Conservation (phyloP, 2,113 vertebrate species). For the Galbula dea region DNA sequence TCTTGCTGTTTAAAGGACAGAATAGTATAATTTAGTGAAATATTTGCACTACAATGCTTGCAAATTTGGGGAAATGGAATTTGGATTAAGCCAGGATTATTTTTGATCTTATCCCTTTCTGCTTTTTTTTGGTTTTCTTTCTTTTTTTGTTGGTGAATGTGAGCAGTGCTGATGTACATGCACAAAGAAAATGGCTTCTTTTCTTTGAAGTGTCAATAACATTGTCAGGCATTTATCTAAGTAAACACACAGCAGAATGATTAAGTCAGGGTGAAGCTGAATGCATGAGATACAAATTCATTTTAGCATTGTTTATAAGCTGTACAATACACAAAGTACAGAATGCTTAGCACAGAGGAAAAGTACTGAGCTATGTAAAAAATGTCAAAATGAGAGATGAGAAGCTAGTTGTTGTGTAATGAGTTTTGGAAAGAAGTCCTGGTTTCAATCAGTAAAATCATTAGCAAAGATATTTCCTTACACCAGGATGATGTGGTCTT, state of each 20-base stretch:
- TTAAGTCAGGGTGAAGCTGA: slow-evolving; percentile 19
- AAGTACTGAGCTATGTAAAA: neutral
- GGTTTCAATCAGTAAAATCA: neutral
- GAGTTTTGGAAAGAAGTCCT: neutral
- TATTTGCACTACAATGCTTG: slow-evolving; percentile 38
- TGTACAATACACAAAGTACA: neutral
- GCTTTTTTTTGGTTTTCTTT: neutral
- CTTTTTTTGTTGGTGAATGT: neutral
- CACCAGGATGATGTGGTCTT: fast-evolving
- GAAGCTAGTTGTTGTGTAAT: neutral
- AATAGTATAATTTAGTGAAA: slow-evolving; percentile 13
- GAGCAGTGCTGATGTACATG: neutral
- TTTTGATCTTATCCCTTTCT: slow-evolving; percentile 26
- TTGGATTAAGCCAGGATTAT: slow-evolving; percentile 55
- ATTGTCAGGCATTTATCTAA: slow-evolving; percentile 54
- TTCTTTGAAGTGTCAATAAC: slow-evolving; percentile 51
- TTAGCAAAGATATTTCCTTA: neutral
- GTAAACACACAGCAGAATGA: slow-evolving; percentile 29
- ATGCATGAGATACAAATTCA: slow-evolving; percentile 42
- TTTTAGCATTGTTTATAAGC: slow-evolving; percentile 47
- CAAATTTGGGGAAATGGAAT: slow-evolving; percentile 41
- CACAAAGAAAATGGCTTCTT: slow-evolving; percentile 32
- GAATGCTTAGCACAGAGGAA: neutral
- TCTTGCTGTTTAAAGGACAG: slow-evolving; percentile 12
- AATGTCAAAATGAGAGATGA: neutral